These are phyloP conservation scores for Percopsis transmontana DNA, from an alignment of 2,113 vertebrate species.

Conservation along the genomic window DNA sequence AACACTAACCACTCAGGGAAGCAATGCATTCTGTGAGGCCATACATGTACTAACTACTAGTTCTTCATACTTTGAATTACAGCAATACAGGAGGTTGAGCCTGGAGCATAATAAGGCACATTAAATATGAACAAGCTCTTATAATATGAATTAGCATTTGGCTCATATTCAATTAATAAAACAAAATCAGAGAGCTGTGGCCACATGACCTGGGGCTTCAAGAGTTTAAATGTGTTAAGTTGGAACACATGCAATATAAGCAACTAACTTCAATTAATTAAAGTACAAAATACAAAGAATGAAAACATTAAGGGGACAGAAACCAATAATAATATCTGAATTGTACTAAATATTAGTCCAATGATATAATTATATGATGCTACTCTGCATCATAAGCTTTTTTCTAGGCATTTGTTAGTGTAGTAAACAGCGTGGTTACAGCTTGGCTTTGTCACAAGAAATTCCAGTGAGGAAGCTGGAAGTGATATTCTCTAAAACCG, in stretches of 20 bases:
- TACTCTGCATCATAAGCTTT: neutral
- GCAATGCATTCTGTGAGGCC: neutral
- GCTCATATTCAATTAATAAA: constrained; percentile 34
- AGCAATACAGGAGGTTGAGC: neutral
- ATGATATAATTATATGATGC: neutral
- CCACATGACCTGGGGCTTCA: constrained; percentile 23
- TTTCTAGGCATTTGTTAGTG: neutral
- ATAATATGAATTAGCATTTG: constrained; percentile 20
- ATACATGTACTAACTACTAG: neutral
- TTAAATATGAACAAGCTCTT: constrained; percentile 16
- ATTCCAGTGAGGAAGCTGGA: neutral
- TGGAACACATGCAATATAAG: neutral
- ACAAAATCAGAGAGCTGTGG: constrained; percentile 25
- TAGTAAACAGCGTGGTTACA: neutral
- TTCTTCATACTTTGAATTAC: neutral
- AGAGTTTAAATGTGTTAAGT: neutral
- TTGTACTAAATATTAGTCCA: neutral
- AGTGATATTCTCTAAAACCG: neutral
- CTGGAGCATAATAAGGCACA: neutral
- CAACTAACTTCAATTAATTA: neutral
- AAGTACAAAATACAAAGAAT: neutral
- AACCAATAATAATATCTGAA: neutral
- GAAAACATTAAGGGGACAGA: neutral
- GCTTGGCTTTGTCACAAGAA: neutral
- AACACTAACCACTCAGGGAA: no score